phyloP scores from a whole-genome alignment of 2,888 invertebrate genomes.

The Pristionchus exspectatus region DNA sequence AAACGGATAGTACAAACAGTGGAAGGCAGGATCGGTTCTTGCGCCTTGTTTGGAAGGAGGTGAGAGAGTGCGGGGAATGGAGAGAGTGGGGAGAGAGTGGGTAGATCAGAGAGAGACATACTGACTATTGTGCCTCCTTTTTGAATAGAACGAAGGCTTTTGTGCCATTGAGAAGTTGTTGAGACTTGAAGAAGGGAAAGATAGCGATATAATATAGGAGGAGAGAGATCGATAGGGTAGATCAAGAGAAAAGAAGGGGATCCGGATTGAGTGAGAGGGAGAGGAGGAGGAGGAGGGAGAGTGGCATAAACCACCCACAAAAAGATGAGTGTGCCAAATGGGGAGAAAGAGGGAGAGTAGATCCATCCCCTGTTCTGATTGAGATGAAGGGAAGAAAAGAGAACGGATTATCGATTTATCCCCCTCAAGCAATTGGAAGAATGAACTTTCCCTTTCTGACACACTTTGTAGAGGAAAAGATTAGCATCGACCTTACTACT shows the following conservation, averaged over 20 bases:
- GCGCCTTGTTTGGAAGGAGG: conserved; percentile 49
- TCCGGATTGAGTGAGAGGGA: conserved; percentile 27
- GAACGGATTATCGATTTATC: conserved; percentile 38
- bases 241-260: conserved; percentile 18
- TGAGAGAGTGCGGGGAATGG: neutral
- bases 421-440: conserved; percentile 12
- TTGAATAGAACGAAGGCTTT: conserved; percentile 3
- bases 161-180: neutral
- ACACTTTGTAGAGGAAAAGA: conserved; percentile 34
- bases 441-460: conserved; percentile 42
- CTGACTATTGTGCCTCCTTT: neutral
- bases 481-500: conserved; percentile 30
- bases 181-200: neutral
- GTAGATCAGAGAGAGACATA: conserved; percentile 44
- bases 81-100: conserved; percentile 29
- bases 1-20: conserved; percentile 45
- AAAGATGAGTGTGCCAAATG: conserved; percentile 51
- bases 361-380: neutral
- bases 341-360: conserved; percentile 49
- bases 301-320: conserved; percentile 29
- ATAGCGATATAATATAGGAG: conserved; percentile 20
- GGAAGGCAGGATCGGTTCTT: conserved; percentile 47
- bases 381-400: neutral
- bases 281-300: neutral
- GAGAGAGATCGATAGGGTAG: conserved; percentile 3